Evolutionary conservation across 2,888 invertebrate genomes (phyloP).

Genomic region (Heliothis peltigera): DNA sequence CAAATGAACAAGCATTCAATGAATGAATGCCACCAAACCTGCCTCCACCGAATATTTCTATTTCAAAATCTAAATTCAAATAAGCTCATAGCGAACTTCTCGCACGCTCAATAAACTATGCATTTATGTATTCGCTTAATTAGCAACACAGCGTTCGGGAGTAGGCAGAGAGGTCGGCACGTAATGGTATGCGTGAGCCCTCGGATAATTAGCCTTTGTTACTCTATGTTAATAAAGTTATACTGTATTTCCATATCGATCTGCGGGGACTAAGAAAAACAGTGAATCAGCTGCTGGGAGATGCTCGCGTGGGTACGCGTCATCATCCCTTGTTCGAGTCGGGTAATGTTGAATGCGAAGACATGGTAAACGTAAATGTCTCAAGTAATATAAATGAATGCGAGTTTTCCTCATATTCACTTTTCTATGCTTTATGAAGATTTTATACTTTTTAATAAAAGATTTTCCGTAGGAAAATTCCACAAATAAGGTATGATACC

Average conservation of each 20-base stretch:
- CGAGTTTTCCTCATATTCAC: constrained; percentile 14
- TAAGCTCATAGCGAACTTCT: constrained; percentile 42
- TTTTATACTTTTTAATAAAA: constrained; percentile 14
- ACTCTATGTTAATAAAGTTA: constrained; percentile 88
- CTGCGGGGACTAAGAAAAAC: constrained; percentile 67
- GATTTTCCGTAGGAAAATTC: constrained; percentile 8
- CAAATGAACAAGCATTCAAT: constrained; percentile 9
- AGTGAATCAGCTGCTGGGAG: constrained; percentile 52
- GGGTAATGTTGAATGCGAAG: background rate
- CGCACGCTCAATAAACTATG: constrained; percentile 67
- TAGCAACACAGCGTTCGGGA: constrained; percentile 55
- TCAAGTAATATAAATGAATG: background rate
- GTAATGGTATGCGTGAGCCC: constrained; percentile 77
- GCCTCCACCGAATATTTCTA: constrained; percentile 30
- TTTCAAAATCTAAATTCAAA: constrained; percentile 51
- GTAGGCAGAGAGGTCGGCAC: constrained; percentile 63
- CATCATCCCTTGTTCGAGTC: constrained; percentile 12
- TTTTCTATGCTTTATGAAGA: constrained; percentile 5
- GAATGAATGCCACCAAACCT: constrained; percentile 20
- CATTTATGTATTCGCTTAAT: constrained; percentile 70
- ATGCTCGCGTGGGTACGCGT: constrained; percentile 7
- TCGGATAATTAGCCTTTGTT: constrained; percentile 87
- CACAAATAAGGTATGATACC: constrained; percentile 38
- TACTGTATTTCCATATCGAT: constrained; percentile 67
- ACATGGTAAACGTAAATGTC: background rate